Evolutionary conservation across 2,113 vertebrate genomes (phyloP).

Genomic region (Cyphomyrus discorhynchus): DNA sequence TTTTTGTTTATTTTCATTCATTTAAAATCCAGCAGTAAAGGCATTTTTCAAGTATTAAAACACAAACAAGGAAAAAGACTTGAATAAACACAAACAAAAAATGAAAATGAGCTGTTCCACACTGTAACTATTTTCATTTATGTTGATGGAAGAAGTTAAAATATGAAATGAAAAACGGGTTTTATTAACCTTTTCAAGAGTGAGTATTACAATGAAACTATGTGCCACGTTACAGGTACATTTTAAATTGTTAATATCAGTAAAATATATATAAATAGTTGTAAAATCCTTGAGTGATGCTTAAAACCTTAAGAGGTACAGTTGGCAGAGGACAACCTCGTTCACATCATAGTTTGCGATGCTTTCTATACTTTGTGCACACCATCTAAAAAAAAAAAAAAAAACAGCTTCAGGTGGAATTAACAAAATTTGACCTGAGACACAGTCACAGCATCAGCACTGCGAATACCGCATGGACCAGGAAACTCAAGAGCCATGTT

Average conservation of each 20-base stretch:
- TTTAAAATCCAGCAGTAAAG: not conserved
- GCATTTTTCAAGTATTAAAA: not conserved
- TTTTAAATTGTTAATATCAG: not conserved
- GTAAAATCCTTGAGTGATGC: not conserved
- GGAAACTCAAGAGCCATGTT: not conserved
- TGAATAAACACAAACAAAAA: not conserved
- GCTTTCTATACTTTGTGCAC: not conserved
- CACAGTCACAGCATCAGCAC: not conserved
- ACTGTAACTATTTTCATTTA: not conserved
- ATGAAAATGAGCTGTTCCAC: not conserved
- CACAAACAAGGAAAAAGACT: not conserved
- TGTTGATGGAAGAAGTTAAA: not conserved
- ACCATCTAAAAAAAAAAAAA: not conserved
- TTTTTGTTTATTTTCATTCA: not conserved
- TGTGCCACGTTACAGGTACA: not conserved
- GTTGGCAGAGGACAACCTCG: not conserved
- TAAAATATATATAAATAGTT: not conserved
- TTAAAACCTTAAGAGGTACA: not conserved
- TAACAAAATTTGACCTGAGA: not conserved
- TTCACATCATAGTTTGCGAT: not conserved
- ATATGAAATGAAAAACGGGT: not conserved
- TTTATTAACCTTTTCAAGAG: not conserved
- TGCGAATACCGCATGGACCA: not conserved
- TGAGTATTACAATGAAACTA: not conserved
- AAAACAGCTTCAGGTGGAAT: not conserved